Conservation (phyloP, 2,888 invertebrate species). For the Heterodera filipjevi region DNA sequence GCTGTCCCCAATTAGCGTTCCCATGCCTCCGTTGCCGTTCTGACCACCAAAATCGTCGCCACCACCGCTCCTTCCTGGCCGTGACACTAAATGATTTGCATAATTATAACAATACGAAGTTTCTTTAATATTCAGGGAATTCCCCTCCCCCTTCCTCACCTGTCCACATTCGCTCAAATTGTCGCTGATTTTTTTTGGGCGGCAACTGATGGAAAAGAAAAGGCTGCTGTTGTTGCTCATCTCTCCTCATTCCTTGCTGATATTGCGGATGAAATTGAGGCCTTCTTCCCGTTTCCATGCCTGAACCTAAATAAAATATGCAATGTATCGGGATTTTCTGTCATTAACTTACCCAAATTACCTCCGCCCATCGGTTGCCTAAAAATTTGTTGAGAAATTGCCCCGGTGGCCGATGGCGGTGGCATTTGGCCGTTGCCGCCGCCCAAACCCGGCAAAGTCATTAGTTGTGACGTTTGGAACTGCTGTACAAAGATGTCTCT, state of each 20-base stretch:
- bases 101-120: too few relatives aligned
- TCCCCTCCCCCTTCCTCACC: constrained; percentile 17
- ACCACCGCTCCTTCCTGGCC: constrained; percentile 26
- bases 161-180: constrained; percentile 65
- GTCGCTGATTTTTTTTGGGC: constrained; percentile 51
- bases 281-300: background rate
- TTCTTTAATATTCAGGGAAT: background rate
- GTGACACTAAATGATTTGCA: constrained; percentile 22
- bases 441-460: constrained; percentile 34
- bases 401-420: constrained; percentile 46
- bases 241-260: constrained; percentile 25
- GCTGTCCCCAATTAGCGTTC: background rate
- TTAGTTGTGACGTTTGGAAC: constrained; percentile 12
- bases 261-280: background rate
- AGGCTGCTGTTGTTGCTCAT: constrained; percentile 47
- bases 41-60: constrained; percentile 16
- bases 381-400: background rate
- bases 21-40: constrained; percentile 16
- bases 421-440: constrained; percentile 7
- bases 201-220: constrained; percentile 14
- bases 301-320: too few relatives aligned
- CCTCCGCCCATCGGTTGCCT: constrained; percentile 9
- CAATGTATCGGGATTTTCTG: too few relatives aligned
- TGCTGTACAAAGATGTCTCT: constrained; percentile 38
- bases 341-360: background rate